These are phyloP conservation scores for Australoheros scitulus DNA, from an alignment of 2,113 vertebrate species.

Conservation along the genomic window DNA sequence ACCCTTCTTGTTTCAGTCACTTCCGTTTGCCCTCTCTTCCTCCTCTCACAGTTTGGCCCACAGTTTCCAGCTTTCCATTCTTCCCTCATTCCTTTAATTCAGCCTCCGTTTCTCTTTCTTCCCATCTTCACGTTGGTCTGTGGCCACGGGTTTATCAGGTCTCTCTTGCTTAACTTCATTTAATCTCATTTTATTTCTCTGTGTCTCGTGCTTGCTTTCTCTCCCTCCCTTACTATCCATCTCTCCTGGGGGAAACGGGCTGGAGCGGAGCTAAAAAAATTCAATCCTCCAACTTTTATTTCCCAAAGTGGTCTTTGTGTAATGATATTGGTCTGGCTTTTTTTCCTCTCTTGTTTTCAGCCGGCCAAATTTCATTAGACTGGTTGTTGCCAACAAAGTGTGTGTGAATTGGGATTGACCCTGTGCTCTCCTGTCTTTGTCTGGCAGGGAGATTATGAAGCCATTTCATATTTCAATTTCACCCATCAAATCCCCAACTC, in stretches of 20 bases:
- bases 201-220: neutral
- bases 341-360: constrained; percentile 1
- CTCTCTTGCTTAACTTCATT: neutral
- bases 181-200: neutral
- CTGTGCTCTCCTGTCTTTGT: constrained; percentile 39
- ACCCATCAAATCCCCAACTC: constrained; percentile 60
- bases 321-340: neutral
- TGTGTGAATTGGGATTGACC: constrained; percentile 55
- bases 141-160: neutral
- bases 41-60: neutral
- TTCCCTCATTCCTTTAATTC: neutral
- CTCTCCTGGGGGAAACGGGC: neutral
- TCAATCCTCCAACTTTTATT: constrained; percentile 54
- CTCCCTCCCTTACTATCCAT: neutral
- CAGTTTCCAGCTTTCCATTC: neutral
- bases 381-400: constrained; percentile 17
- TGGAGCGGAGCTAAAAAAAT: constrained; percentile 28
- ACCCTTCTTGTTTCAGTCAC: neutral
- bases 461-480: constrained; percentile 69
- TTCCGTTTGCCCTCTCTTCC: neutral
- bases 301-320: constrained; percentile 55
- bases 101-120: neutral
- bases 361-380: constrained; percentile 51
- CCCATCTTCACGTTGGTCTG: neutral
- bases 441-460: constrained; percentile 64